Evolutionary conservation across 2,888 invertebrate genomes (phyloP), one percentile per base, ranked within the genome.

Genomic region (Melikaiella ostensackeni): DNA sequence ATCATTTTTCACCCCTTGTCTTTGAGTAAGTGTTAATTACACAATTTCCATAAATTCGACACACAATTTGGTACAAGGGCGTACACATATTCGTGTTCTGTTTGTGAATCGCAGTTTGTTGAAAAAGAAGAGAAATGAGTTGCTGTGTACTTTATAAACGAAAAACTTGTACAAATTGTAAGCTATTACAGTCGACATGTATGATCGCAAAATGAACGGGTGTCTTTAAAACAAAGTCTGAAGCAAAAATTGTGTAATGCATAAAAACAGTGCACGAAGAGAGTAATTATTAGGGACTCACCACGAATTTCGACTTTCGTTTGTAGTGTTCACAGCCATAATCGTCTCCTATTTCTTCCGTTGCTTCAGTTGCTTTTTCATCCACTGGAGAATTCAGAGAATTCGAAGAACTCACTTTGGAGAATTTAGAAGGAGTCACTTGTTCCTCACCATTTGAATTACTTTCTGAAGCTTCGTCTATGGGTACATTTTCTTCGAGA

Each of bases 251-350:
- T 2, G 11, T 24, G 13, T 16, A 59, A 16, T 27, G 27, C 6
- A 59, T 59, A 1, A 59, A 27, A 7, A 24, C 13, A 27, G 21
- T 27, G 7, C 21, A 59, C 27, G 59, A 27, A 50, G 11, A 50
- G n/a, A 11, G 6, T n/a, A 42, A 42, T 19, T 73, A 16, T 42
- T 5, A 38, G 7, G 24, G 8, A 93, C 95, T 94, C 93, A 97
- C 97, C 93, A 97, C 96, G 92, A 97, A 96, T 92, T 96, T 96
- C 73, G 96, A 96, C 91, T 96, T 95, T 87, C 97, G 93, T 91
- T 96, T 96, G 89, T 97, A 97, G 92, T 97, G 97, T 85, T 95
- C 94, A 92, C 97, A 97, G 78, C 97, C 97, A 79, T 90, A 90
- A 79, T 70, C 70, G 6, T 70, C 70, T 6, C 70, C 70, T 30